phyloP scores from a whole-genome alignment of 2,113 vertebrate species.

The Platysteira castanea region DNA sequence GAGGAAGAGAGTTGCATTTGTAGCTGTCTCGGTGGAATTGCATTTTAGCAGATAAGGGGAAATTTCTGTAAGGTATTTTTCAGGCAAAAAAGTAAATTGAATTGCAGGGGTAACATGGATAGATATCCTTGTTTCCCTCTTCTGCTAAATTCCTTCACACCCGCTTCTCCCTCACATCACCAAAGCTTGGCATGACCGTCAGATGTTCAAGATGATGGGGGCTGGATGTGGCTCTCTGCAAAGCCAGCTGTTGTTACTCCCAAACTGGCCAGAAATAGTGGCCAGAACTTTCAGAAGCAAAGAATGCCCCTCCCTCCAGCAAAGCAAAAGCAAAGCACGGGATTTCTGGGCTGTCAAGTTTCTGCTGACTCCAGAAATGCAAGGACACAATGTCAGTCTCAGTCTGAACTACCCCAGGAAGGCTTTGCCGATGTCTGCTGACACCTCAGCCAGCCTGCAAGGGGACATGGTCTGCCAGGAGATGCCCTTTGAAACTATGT shows the following conservation, averaged over 20 bases:
- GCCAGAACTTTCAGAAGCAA: not conserved
- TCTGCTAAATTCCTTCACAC: not conserved
- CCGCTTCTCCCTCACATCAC: not conserved
- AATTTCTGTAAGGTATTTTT: not conserved
- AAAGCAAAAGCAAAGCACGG: not conserved
- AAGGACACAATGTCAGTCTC: not conserved
- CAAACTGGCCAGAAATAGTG: not conserved
- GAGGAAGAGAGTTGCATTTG: not conserved
- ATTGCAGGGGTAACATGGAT: not conserved
- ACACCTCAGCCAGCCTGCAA: not conserved
- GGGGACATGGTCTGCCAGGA: not conserved
- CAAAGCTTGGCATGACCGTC: not conserved
- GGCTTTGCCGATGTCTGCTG: conserved; percentile 12
- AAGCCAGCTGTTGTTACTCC: not conserved
- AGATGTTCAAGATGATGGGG: not conserved
- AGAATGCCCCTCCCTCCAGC: not conserved
- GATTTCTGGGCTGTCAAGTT: conserved; percentile 9
- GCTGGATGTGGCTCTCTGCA: not conserved
- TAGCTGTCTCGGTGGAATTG: not conserved
- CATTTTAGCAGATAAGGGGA: not conserved
- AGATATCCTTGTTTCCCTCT: not conserved
- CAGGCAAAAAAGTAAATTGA: not conserved
- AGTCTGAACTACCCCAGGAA: not conserved
- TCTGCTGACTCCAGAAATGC: conserved; percentile 9
- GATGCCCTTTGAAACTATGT: conserved; percentile 6